A percentile compares a stretch with the other conserved stretches of the same genome.
phyloP scores from a whole-genome alignment of 2,113 vertebrate genomes.

The Cnemophilus loriae region DNA sequence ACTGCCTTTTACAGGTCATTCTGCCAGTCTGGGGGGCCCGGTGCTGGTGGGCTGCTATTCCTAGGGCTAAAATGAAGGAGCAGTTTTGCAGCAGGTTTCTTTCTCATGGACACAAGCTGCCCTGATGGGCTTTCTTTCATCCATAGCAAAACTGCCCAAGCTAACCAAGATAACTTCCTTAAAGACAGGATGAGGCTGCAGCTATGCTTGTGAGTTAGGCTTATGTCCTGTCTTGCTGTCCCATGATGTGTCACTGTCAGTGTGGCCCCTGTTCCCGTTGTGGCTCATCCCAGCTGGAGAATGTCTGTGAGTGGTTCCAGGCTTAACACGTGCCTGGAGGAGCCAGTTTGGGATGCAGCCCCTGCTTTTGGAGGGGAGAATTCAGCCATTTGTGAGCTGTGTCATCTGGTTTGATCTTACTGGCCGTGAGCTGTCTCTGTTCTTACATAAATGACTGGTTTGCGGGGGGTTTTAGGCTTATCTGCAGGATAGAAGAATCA shows the following conservation, averaged over 20 bases:
- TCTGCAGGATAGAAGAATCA: not conserved
- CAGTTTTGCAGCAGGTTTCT: not conserved
- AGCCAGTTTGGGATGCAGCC: not conserved
- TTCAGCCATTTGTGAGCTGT: not conserved
- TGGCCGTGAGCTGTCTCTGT: not conserved
- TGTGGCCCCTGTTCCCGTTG: rapidly evolving
- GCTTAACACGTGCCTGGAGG: rapidly evolving
- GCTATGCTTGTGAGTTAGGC: not conserved
- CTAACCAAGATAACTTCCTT: not conserved
- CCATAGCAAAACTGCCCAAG: not conserved
- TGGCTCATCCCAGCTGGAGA: not conserved
- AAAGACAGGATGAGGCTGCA: not conserved
- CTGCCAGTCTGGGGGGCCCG: not conserved
- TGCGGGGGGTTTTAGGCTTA: not conserved
- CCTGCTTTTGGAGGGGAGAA: not conserved
- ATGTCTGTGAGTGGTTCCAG: rapidly evolving
- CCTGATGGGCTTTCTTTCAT: not conserved
- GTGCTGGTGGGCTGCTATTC: not conserved
- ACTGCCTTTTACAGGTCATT: not conserved
- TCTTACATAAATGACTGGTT: not conserved
- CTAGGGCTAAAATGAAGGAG: not conserved
- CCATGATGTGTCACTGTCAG: not conserved
- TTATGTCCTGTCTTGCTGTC: not conserved
- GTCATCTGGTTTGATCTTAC: not conserved
- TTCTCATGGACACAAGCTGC: not conserved